A percentile compares a stretch with the other conserved stretches of the same genome.
These are phyloP conservation scores for Enhydra lutris DNA, from an alignment of 2,113 vertebrate species.

Conservation along the genomic window DNA sequence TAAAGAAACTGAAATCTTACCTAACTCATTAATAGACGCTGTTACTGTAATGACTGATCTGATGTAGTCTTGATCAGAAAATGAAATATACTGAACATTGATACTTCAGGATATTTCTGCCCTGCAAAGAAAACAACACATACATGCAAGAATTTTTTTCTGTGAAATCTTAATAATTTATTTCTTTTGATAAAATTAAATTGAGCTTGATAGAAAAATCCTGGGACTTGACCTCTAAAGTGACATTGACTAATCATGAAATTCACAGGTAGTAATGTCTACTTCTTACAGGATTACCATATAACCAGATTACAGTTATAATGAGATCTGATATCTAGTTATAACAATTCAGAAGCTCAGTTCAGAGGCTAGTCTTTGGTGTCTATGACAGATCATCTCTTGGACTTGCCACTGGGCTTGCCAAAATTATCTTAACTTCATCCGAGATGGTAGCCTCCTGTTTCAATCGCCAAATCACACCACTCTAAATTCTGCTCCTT, in stretches of 20 bases:
- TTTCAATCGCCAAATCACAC: neutral
- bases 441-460: neutral
- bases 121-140: slow-evolving; percentile 68
- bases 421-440: neutral
- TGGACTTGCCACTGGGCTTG: neutral
- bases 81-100: slow-evolving; percentile 87
- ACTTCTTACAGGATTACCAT: neutral
- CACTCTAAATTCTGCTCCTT: neutral
- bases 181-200: slow-evolving; percentile 29
- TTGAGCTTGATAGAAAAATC: neutral
- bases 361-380: neutral
- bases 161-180: neutral
- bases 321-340: neutral
- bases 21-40: slow-evolving; percentile 74
- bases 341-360: neutral
- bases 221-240: neutral
- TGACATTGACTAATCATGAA: neutral
- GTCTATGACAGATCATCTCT: neutral
- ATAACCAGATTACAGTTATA: neutral
- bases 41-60: slow-evolving; percentile 86
- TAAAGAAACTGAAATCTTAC: slow-evolving; percentile 34
- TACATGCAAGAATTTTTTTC: neutral
- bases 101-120: slow-evolving; percentile 68
- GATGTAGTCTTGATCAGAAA: slow-evolving; percentile 86
- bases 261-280: neutral